phyloP scores from a whole-genome alignment of 2,113 vertebrate genomes.

The Neomonachus schauinslandi region DNA sequence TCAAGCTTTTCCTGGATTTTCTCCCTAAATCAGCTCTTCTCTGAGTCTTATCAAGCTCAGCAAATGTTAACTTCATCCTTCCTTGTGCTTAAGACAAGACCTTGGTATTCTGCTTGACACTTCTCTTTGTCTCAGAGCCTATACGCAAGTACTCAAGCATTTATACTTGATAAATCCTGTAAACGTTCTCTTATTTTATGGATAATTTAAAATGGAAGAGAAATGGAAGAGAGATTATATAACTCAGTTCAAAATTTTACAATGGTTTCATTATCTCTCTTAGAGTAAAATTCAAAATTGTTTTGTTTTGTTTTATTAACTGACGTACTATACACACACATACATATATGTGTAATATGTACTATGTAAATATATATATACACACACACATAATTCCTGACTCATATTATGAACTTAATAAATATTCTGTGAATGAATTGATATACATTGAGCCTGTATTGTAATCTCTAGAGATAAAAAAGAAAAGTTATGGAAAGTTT shows the following conservation, averaged over 20 bases:
- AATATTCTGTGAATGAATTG: constrained; percentile 3
- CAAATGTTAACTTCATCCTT: neutral
- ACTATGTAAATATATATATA: neutral
- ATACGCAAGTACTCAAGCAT: neutral
- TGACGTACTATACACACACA: neutral
- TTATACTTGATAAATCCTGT: neutral
- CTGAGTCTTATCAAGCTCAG: neutral
- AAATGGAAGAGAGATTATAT: neutral
- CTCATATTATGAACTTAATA: neutral
- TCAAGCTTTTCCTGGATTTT: neutral
- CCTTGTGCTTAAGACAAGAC: neutral
- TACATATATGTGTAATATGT: neutral
- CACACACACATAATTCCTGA: neutral
- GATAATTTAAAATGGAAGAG: neutral
- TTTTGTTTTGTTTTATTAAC: constrained; percentile 19
- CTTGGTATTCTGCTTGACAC: neutral
- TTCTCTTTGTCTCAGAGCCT: neutral
- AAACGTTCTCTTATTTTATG: neutral
- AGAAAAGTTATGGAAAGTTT: neutral
- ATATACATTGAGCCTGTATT: neutral
- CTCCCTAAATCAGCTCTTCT: neutral
- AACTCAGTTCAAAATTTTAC: neutral
- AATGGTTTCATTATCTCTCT: neutral
- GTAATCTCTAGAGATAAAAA: neutral
- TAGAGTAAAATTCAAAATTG: neutral